phyloP scores from a whole-genome alignment of 2,888 invertebrate species.

The Zelleria hepariella region DNA sequence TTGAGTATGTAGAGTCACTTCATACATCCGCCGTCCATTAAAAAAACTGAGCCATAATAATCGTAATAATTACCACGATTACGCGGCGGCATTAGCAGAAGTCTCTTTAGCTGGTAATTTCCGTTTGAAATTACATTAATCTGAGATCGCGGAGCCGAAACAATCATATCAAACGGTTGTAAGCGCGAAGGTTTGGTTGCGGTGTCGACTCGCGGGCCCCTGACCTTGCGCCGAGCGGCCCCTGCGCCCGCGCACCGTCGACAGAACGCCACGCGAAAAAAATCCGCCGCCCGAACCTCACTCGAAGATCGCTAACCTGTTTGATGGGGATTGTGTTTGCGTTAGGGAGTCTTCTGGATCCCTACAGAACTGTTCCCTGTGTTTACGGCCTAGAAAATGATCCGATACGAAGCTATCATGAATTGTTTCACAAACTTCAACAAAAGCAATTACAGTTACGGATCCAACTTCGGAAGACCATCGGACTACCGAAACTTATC shows the following conservation, averaged over 20 bases:
- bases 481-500: neutral
- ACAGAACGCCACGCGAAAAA: neutral
- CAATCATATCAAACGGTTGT: conserved; percentile 12
- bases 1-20: neutral
- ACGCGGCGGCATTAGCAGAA: neutral
- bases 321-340: neutral
- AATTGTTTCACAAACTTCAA: neutral
- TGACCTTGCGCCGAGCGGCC: conserved; percentile 44
- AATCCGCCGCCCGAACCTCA: neutral
- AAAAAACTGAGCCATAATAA: neutral
- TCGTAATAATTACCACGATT: neutral
- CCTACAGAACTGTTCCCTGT: neutral
- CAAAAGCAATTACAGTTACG: neutral
- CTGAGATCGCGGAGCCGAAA: neutral
- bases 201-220: conserved; percentile 49
- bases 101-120: neutral
- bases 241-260: conserved; percentile 16
- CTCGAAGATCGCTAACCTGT: conserved; percentile 1
- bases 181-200: conserved; percentile 27
- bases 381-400: neutral
- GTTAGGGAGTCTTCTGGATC: neutral
- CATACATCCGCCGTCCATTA: neutral
- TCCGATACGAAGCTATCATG: neutral
- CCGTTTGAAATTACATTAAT: neutral
- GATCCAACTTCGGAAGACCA: neutral